Evolutionary conservation across 2,113 vertebrate species (phyloP), one percentile per base, ranked within the genome.

Genomic region (Chloropsis hardwickii): DNA sequence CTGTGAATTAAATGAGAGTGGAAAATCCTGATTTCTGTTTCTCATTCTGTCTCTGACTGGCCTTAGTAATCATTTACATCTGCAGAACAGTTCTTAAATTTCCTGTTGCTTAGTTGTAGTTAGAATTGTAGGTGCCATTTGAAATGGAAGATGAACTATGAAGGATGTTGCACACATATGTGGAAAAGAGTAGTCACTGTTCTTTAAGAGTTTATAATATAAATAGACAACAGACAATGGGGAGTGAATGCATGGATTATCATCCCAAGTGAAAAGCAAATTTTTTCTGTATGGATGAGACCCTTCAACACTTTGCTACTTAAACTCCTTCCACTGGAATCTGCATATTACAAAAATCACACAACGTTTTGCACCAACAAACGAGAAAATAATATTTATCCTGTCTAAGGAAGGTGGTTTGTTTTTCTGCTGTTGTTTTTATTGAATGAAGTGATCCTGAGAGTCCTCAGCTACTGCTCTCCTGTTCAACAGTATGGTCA

Each of bases 1-100:
- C 70, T 88, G 42, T 83, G 51, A 90, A 81, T 81, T 93, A 69
- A 80, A 51, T 12, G 6, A 90, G 80, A 94, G 44, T 74, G 67
- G 79, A 96, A 94, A 94, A 86, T 74, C 56, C n/a, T 77, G 47
- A 81, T 91, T 96, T 91, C 90, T 97, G 51, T 90, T 95, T 96
- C 85, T 91, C 3, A 27, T 85, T 94, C 85, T 93, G 47, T 80
- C 56, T 42, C 58, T 83, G 92, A 58, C 74, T 91, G 82, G 92
- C 47, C 71, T 84, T 73, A 66, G 72, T 96, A 96, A 96, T 95
- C 84, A 80, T 53, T 91, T 73, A 67, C 90, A 95, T 93, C 74
- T 95, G 93, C 88, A 78, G 28, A 92, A 22, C n/a, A 66, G 54
- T 70, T 92, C 86, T 94, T 88, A 73, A 94, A 81, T 81, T 94